Evolutionary conservation across 2,113 vertebrate species (phyloP), one percentile per base, ranked within the genome.

Genomic region (Chascanopsetta lugubris): DNA sequence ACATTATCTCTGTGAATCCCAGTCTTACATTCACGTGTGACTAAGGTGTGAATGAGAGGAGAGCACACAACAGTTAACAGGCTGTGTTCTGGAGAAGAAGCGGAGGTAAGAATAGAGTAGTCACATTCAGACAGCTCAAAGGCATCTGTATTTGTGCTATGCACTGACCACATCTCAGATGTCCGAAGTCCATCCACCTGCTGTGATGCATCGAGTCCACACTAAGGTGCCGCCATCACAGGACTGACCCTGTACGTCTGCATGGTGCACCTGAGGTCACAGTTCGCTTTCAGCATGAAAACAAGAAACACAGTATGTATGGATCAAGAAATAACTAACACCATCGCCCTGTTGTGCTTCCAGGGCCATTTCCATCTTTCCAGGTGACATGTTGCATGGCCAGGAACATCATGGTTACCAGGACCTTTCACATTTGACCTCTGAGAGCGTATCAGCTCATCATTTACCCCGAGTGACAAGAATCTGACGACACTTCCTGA

Each of bases 31-130:
- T n/a, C n/a, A n/a, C n/a, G n/a, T n/a, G n/a, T n/a, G n/a, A n/a
- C n/a, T 54, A 38, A 25, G 55, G 49, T 47, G 7, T n/a, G 8
- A 30, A 8, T 6, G 45, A 36, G n/a, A 46, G 54, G 49, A 47
- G 24, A 65, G 26, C 18, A n/a, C n/a, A n/a, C n/a, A 12, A 21
- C 26, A 50, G 50, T 24, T 43, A 55, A 36, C n/a, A 60, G 9
- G n/a, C 47, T 8, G 36, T 45, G 46, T 66, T 77, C 27, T 59
- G 12, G 68, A 67, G 72, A 63, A 22, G 21, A 45, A 27, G 29
- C 27, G 30, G 18, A 45, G 50, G 54, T 20, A 9, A 54, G 70
- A 71, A 62, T 64, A 79, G 63, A 86, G 85, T 84, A 89, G 3
- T 85, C 82, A 75, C 77, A 80, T 75, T 80, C 38, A 69, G 11